Percentiles rank a stretch among this genome's conserved stretches.
These are phyloP conservation scores for Callimorpha dominula DNA, from an alignment of 2,888 invertebrate species.

Conservation along the genomic window DNA sequence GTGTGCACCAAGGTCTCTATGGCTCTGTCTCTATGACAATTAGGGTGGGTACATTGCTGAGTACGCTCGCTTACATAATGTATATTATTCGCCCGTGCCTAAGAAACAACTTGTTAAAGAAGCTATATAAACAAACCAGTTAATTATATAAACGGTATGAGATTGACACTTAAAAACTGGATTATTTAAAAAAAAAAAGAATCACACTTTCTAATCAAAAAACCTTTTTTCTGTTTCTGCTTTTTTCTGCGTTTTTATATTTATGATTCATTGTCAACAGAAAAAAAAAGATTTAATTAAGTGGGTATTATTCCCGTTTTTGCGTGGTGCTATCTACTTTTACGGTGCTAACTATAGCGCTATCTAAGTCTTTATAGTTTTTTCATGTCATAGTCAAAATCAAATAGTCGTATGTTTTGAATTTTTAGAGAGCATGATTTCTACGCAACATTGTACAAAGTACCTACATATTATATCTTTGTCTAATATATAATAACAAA, in stretches of 20 bases:
- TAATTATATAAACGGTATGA: background rate
- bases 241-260: background rate
- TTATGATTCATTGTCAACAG: background rate
- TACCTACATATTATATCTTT: background rate
- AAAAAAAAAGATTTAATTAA: background rate
- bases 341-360: too few species aligned
- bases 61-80: background rate
- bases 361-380: too few species aligned
- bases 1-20: conserved; percentile 53
- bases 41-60: conserved; percentile 16
- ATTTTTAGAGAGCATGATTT: too few species aligned
- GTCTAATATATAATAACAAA: background rate
- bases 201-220: too few species aligned
- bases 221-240: background rate
- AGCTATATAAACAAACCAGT: too few species aligned
- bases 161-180: background rate
- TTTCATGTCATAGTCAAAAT: too few species aligned
- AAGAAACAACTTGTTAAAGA: background rate
- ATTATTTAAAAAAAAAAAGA: background rate
- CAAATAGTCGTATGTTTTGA: too few species aligned
- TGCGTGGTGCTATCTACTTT: too few species aligned
- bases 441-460: too few species aligned
- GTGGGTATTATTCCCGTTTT: background rate
- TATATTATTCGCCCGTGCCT: background rate
- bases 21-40: conserved; percentile 36